These are phyloP conservation scores for Upupa epops DNA, from an alignment of 2,113 vertebrate species.

Conservation along the genomic window DNA sequence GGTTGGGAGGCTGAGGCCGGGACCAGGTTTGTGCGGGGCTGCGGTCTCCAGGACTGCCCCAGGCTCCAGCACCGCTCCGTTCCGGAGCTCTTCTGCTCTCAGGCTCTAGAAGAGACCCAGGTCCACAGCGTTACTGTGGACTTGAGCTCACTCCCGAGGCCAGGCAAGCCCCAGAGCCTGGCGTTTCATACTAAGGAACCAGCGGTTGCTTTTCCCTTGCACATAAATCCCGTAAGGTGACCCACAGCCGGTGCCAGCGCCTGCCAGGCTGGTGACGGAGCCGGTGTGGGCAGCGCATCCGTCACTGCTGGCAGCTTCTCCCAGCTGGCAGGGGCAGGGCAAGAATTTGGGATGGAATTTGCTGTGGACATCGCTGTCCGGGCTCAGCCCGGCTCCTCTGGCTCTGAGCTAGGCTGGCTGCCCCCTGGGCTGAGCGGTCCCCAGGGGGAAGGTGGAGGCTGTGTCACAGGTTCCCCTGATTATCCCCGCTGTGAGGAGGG, in stretches of 20 bases:
- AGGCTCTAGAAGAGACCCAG: rapidly evolving
- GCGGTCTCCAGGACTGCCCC: background rate
- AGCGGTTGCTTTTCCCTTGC: background rate
- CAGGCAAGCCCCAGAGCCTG: too few species aligned
- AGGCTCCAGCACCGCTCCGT: rapidly evolving
- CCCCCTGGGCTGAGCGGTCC: rapidly evolving
- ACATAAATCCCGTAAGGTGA: rapidly evolving
- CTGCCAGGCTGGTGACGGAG: background rate
- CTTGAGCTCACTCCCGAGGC: background rate
- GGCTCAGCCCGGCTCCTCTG: background rate
- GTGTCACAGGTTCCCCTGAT: background rate
- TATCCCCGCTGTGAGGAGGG: too few species aligned
- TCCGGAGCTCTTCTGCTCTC: background rate
- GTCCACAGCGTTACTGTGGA: rapidly evolving
- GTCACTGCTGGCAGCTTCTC: rapidly evolving
- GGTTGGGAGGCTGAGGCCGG: background rate
- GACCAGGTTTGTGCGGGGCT: rapidly evolving
- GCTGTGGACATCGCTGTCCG: background rate
- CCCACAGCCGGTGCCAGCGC: rapidly evolving
- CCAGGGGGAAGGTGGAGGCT: background rate
- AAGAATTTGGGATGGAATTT: rapidly evolving
- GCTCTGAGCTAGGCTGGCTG: background rate
- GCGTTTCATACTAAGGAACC: background rate
- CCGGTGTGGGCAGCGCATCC: rapidly evolving
- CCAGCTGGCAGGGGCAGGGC: background rate